Base-by-base conservation (phyloP, 1,140 invertebrate species). In the Pseudomyrmex flavicornis region DNA sequence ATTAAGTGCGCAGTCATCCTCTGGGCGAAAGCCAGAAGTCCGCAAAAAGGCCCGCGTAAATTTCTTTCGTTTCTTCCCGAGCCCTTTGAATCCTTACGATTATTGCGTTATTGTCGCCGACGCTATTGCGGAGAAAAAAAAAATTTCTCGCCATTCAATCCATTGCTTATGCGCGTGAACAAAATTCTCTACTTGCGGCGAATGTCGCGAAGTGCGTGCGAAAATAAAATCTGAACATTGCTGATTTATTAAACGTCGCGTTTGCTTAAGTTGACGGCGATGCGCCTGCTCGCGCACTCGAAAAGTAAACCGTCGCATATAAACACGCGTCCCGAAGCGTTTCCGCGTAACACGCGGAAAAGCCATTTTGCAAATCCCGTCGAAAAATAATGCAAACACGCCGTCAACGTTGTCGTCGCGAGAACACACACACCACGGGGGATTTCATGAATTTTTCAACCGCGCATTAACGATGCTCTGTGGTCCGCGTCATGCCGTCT, bases 1-100 rank as follows among this genome's bases (percentile, higher is more conserved):
- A 89, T 85, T 89, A 89, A 88, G 86, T 86, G 87, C 73, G 58
- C 59, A 88, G 84, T 86, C 73, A 85, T 79, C 87, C 76, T 50
- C 65, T 66, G 52, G 26, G 35, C 26, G 26, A 52, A 48, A 75
- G 26, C 59, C 70, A 54, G 50, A 65, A 52, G 20, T 48, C 44
- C 35, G 62, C 80, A 77, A 83, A 65, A 61, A 62, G 65, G 69
- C 46, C 52, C 63, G 26, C 35, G 13, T 46, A 22, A 80, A 72
- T 70, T 85, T 73, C 65, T 85, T 84, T 73, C 86, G 66, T 85
- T 82, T 72, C 35, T 70, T 17, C 44, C 26, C 26, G 17, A 44
- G 46, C 17, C 20, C 22, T 13, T 48, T 79, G 62, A 79, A 62
- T 48, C 52, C 54, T 56, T 65, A 84, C 75, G 65, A 84, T 84